Conservation (phyloP, 1,140 invertebrate species). For the Tetraneura akinire region DNA sequence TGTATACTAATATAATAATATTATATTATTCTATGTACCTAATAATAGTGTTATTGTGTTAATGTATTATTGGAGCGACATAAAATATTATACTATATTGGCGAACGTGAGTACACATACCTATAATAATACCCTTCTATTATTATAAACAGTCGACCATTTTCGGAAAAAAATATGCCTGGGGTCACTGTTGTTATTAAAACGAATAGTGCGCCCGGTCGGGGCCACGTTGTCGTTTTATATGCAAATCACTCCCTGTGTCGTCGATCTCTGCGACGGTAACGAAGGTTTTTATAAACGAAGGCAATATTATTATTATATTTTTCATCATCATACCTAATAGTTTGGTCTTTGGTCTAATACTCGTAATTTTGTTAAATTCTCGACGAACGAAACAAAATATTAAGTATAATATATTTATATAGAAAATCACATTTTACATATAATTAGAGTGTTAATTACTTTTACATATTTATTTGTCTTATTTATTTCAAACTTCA, state of each 20-base stretch:
- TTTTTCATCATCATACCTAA: background rate
- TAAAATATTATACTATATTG: background rate
- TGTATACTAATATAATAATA: too few relatives aligned
- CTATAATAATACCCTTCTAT: background rate
- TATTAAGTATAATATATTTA: background rate
- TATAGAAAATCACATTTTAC: too few relatives aligned
- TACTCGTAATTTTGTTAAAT: background rate
- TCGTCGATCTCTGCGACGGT: background rate
- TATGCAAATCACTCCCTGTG: background rate
- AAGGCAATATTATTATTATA: background rate
- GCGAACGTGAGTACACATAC: background rate
- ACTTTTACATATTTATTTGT: too few relatives aligned
- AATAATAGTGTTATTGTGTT: too few relatives aligned
- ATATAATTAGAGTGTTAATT: too few relatives aligned
- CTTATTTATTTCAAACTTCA: too few relatives aligned
- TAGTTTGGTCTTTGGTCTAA: background rate
- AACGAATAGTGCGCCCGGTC: conserved; percentile 8
- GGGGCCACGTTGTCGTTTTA: conserved; percentile 11
- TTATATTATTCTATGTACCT: too few relatives aligned
- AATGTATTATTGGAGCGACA: background rate
- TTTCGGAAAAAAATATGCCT: background rate
- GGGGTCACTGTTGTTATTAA: conserved; percentile 12
- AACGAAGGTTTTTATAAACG: background rate
- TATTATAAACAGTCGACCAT: background rate
- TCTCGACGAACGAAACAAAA: background rate